These are phyloP conservation scores for Temnothorax rugatulus DNA, from an alignment of 2,888 invertebrate genomes.

Conservation along the genomic window DNA sequence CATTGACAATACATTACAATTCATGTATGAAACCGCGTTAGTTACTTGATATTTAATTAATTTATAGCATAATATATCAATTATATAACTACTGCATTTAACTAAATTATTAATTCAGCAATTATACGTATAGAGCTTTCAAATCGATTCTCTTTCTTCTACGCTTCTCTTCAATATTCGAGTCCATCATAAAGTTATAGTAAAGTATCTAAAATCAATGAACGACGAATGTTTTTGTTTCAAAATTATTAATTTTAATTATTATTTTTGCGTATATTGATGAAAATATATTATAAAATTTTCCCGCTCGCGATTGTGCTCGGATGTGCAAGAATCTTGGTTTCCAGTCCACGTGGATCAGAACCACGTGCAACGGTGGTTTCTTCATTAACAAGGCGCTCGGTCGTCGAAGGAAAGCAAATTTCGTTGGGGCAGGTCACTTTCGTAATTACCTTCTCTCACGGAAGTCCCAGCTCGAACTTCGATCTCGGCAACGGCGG, in stretches of 20 bases:
- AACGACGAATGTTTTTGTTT: background rate
- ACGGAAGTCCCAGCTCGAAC: slow-evolving; percentile 79
- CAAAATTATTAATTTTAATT: background rate
- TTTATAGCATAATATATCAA: slow-evolving; percentile 26
- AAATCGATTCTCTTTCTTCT: background rate
- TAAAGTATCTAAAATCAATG: background rate
- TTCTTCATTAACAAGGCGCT: slow-evolving; percentile 73
- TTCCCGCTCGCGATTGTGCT: background rate
- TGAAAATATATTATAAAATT: background rate
- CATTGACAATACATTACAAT: background rate
- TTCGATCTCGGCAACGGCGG: slow-evolving; percentile 58
- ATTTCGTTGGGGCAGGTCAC: slow-evolving; percentile 81
- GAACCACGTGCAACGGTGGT: slow-evolving; percentile 55
- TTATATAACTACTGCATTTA: slow-evolving; percentile 6
- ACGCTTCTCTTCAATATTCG: background rate
- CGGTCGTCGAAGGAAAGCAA: slow-evolving; percentile 58
- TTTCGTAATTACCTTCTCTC: slow-evolving; percentile 82
- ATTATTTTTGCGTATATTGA: no score
- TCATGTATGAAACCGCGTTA: background rate
- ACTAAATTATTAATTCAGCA: slow-evolving; percentile 18
- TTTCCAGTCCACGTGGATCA: slow-evolving; percentile 53
- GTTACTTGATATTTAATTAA: slow-evolving; percentile 36
- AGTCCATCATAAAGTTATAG: background rate
- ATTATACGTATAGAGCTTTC: background rate
- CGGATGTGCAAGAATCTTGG: background rate